Base-by-base conservation (phyloP, 2,797 vertebrate genomes). In the Trachops cirrhosus region DNA sequence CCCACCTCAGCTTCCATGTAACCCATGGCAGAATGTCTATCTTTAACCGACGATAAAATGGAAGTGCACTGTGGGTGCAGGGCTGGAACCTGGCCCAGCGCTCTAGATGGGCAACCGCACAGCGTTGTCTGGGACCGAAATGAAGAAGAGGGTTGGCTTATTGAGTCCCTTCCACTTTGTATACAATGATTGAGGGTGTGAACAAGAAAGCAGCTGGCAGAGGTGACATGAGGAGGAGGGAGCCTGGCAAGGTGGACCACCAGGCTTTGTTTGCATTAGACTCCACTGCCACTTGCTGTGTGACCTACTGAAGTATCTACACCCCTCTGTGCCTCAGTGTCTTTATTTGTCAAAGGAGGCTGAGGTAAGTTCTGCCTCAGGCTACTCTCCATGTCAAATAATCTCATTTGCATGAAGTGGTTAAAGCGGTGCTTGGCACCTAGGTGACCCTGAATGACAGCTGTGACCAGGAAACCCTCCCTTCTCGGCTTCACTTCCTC, bases 31-130 rank as follows among this genome's bases (percentile, higher is more conserved):
- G 84, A 74, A 67, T 62, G 79, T 80, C 75, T 50, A 50, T 77
- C 92, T 95, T 67, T 92, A 97, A 83, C 86, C 64, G 44, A 34
- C 6, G 3, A 86, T 75, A n/a, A 75, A 57, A 84, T 52, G 68
- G 74, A 83, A 86, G n/a, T 11, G 54, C 34, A 29, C 79, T 67
- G 48, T 62, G 74, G 46, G 59, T 14, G 11, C 68, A 8, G 73
- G 86, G 88, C 52, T 48, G 71, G 82, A 83, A 79, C 83, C 37
- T 15, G 89, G 44, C 74, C 37, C 41, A 10, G 82, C 26, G 18
- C 32, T 86, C 74, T 24, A 12, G 5, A 0, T 15, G 48, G 3
- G n/a, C 48, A 78, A 24, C 75, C 52, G n/a, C n/a, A 37, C 68
- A 48, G 41, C 4, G 24, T 19, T 34, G 32, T 39, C 78, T 48